phyloP scores from a whole-genome alignment of 2,888 invertebrate genomes.

The Mantis religiosa region DNA sequence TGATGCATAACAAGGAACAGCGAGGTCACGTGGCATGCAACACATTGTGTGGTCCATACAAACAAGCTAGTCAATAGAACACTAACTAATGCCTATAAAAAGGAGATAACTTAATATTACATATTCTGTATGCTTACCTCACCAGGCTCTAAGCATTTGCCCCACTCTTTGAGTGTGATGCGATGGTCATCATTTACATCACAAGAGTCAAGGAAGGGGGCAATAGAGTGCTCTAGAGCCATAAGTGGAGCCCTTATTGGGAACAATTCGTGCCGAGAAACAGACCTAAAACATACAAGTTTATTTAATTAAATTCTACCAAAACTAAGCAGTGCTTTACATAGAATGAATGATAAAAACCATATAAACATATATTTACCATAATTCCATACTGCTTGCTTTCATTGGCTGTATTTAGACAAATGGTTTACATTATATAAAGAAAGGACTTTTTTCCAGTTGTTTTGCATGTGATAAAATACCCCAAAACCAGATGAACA shows the following conservation, averaged over 20 bases:
- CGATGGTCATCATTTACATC: conserved; percentile 85
- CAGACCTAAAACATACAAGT: conserved; percentile 50
- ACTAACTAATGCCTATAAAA: background rate
- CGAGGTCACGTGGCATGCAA: too few species aligned
- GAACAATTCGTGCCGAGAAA: conserved; percentile 92
- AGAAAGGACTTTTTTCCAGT: too few species aligned
- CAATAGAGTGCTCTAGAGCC: conserved; percentile 95
- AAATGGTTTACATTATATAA: too few species aligned
- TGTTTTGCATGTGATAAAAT: too few species aligned
- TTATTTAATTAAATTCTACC: too few species aligned
- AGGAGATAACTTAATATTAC: background rate
- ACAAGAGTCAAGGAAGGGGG: conserved; percentile 89
- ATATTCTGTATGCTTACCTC: conserved; percentile 53
- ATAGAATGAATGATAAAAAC: too few species aligned
- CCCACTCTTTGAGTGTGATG: conserved; percentile 91
- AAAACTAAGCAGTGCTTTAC: too few species aligned
- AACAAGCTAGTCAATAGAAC: background rate
- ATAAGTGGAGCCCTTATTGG: conserved; percentile 92
- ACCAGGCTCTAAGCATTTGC: conserved; percentile 76
- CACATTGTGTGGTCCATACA: background rate
- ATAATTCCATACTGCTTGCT: too few species aligned
- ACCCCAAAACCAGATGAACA: too few species aligned
- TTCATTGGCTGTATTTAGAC: too few species aligned
- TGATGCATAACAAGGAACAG: too few species aligned
- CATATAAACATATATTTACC: too few species aligned